A percentile compares a stretch with the other conserved stretches of the same genome.
These are phyloP conservation scores for Tetramorium bicarinatum DNA, from an alignment of 2,888 invertebrate genomes.

Conservation along the genomic window DNA sequence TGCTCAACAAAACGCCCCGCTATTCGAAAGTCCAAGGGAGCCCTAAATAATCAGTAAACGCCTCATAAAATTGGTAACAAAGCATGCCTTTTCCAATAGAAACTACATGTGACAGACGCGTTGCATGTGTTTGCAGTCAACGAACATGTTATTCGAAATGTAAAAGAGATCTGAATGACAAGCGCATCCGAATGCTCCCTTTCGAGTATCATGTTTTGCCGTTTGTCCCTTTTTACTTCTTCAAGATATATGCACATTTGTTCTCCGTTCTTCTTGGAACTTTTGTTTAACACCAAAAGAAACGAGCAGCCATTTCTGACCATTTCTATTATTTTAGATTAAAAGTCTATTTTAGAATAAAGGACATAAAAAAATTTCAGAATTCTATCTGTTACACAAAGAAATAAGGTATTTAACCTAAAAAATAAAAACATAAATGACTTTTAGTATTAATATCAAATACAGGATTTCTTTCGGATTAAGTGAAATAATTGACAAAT, in stretches of 20 bases:
- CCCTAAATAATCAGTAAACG: conserved; percentile 41
- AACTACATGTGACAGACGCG: background rate
- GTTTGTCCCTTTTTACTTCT: conserved; percentile 2
- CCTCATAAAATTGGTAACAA: conserved; percentile 38
- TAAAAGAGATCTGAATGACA: conserved; percentile 57
- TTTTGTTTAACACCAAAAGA: background rate
- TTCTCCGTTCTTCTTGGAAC: background rate
- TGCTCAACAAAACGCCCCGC: conserved; percentile 1
- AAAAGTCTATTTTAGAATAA: no score
- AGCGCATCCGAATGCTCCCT: conserved; percentile 48
- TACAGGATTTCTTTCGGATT: background rate
- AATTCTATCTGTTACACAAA: no score
- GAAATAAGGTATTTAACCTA: no score
- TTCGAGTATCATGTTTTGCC: conserved; percentile 13
- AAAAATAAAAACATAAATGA: no score
- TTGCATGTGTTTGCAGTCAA: background rate
- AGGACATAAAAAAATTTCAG: no score
- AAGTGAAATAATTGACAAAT: background rate
- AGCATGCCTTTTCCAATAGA: conserved; percentile 9
- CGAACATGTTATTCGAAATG: conserved; percentile 34
- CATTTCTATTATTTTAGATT: no score
- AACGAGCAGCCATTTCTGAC: no score
- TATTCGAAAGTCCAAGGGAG: background rate
- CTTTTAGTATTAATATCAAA: background rate
- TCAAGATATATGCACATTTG: background rate